These are phyloP conservation scores for Heterotis niloticus DNA, from an alignment of 2,113 vertebrate species.

Conservation along the genomic window DNA sequence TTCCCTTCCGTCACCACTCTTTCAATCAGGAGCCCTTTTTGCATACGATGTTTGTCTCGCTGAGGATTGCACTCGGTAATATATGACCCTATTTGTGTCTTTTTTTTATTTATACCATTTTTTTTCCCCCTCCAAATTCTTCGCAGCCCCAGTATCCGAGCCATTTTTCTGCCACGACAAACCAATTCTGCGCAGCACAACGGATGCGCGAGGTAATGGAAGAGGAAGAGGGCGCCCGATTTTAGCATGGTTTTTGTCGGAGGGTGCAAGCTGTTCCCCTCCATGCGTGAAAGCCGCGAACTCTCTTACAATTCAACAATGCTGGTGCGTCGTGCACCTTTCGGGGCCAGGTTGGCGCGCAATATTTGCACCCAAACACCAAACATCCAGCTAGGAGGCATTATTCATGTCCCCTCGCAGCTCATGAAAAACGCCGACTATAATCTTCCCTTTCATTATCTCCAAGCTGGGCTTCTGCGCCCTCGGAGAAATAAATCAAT, in stretches of 20 bases:
- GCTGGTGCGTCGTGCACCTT: background rate
- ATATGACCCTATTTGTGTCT: conserved; percentile 17
- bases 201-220: background rate
- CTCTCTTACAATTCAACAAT: background rate
- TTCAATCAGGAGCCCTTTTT: conserved; percentile 5
- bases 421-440: background rate
- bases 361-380: background rate
- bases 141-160: background rate
- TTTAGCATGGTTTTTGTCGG: background rate
- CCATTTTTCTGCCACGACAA: background rate
- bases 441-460: conserved; percentile 20
- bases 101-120: background rate
- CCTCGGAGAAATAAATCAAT: conserved; percentile 7
- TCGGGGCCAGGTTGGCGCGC: background rate
- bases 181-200: background rate
- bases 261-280: background rate
- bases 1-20: background rate
- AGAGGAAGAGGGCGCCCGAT: background rate
- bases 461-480: background rate
- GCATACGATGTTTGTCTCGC: conserved; percentile 14
- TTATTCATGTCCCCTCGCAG: conserved; percentile 4
- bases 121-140: background rate
- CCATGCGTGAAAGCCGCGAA: no score
- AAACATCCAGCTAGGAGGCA: background rate
- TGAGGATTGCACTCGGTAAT: conserved; percentile 10